A percentile compares a stretch with the other conserved stretches of the same genome.
Evolutionary conservation across 2,113 vertebrate species (phyloP).

Genomic region (Sphyrna mokarran): DNA sequence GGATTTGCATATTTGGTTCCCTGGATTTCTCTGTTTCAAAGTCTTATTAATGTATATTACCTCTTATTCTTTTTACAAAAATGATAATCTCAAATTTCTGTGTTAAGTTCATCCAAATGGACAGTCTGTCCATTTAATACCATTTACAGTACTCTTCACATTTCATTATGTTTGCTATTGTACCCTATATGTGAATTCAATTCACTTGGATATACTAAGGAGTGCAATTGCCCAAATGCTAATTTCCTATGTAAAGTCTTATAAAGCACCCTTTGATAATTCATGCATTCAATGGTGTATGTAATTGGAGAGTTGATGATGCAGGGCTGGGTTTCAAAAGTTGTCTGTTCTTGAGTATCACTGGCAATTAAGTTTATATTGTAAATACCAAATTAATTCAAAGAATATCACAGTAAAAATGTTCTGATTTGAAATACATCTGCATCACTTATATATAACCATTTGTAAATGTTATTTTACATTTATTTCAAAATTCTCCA

Average conservation of each 20-base stretch:
- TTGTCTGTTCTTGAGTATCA: neutral
- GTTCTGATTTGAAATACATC: neutral
- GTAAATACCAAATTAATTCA: neutral
- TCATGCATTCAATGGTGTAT: neutral
- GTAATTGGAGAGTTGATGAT: neutral
- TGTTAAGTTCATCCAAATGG: no score
- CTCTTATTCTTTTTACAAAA: no score
- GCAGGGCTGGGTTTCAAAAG: neutral
- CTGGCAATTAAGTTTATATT: neutral
- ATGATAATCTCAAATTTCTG: no score
- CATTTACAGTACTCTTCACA: neutral
- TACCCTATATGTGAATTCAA: neutral
- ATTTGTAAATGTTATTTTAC: neutral
- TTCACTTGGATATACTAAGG: neutral
- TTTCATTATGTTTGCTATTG: neutral
- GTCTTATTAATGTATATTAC: no score
- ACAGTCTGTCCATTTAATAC: neutral
- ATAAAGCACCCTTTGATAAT: neutral
- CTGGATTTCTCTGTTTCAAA: no score
- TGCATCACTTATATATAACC: neutral
- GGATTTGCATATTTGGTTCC: no score
- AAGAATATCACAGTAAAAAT: neutral
- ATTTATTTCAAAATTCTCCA: neutral
- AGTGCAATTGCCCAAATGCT: neutral
- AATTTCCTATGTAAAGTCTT: neutral